These are phyloP conservation scores for Cyrtonyx montezumae DNA, from an alignment of 2,113 vertebrate species.

Conservation along the genomic window DNA sequence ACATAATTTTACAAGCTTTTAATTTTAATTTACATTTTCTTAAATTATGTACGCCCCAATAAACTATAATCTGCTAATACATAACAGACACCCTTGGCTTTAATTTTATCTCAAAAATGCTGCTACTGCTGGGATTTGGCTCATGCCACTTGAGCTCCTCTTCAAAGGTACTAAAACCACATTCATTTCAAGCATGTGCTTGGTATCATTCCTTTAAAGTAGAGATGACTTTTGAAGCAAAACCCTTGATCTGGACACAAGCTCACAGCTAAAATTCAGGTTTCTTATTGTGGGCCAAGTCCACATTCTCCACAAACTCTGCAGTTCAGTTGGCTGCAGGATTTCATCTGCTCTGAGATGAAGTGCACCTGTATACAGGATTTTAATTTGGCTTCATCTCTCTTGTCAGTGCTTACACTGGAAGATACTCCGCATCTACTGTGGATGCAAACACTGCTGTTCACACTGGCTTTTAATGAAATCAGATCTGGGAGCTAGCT, in stretches of 20 bases:
- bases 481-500: conserved; percentile 7
- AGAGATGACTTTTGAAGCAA: conserved; percentile 26
- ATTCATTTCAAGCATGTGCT: conserved; percentile 53
- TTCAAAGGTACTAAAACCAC: conserved; percentile 70
- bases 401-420: not conserved
- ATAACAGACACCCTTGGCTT: conserved; percentile 76
- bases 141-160: conserved; percentile 68
- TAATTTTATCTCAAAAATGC: conserved; percentile 59
- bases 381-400: not conserved
- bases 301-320: not conserved
- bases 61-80: conserved; percentile 78
- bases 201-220: conserved; percentile 33
- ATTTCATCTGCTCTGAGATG: not conserved
- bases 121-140: conserved; percentile 72
- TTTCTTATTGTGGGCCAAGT: fast-evolving
- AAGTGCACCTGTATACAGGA: not conserved
- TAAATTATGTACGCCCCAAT: conserved; percentile 81
- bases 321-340: not conserved
- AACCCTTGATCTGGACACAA: not conserved
- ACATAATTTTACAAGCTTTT: conserved; percentile 85
- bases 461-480: not conserved
- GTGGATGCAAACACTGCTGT: conserved; percentile 11
- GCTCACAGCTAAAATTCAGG: not conserved
- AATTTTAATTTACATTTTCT: conserved; percentile 85
- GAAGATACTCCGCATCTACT: conserved; percentile 24